Conservation (phyloP, 2,113 vertebrate genomes). For the Steatornis caripensis region DNA sequence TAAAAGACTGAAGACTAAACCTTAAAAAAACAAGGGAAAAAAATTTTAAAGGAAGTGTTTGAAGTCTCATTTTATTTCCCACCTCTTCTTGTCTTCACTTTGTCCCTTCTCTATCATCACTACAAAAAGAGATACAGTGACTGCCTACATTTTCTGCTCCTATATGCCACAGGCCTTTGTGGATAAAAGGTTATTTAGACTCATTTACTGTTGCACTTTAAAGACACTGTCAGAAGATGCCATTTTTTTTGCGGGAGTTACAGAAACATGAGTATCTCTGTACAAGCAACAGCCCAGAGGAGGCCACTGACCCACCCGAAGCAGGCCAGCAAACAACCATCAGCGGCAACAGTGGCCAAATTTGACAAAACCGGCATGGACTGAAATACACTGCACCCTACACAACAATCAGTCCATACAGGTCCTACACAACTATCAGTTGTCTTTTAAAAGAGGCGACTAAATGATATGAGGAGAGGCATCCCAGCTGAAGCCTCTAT, state of each 20-base stretch:
- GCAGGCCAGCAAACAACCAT: background rate
- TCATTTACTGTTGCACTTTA: background rate
- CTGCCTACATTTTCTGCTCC: background rate
- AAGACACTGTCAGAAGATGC: background rate
- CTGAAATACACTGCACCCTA: too few species aligned
- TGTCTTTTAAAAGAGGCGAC: background rate
- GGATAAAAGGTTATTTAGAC: background rate
- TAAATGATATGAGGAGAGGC: background rate
- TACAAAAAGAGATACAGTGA: background rate
- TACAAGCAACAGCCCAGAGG: background rate
- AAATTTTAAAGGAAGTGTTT: background rate
- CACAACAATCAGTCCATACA: accelerated
- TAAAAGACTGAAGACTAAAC: background rate
- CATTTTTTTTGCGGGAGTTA: background rate
- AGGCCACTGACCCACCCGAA: background rate
- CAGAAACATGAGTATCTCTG: background rate
- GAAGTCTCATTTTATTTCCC: background rate
- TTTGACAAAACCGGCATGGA: background rate
- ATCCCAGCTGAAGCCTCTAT: background rate
- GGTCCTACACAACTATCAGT: accelerated
- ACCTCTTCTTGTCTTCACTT: background rate
- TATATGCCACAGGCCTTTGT: background rate
- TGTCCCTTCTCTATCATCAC: background rate
- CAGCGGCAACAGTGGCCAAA: background rate
- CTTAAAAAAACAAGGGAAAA: background rate